Conservation (phyloP, 2,888 invertebrate species). For the Chymomyza procnemis region DNA sequence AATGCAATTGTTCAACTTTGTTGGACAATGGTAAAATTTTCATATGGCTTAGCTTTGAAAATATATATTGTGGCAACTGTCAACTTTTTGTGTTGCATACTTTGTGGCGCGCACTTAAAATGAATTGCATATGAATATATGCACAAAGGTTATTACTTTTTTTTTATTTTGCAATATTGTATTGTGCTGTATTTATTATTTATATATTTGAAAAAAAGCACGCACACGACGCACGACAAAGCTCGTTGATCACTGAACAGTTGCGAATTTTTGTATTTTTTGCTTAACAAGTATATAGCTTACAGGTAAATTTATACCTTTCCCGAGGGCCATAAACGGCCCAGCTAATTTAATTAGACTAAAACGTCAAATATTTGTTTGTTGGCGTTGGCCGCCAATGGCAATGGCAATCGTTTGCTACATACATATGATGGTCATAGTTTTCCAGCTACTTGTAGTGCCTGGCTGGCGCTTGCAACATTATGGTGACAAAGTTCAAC, state of each 20-base stretch:
- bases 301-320: constrained; percentile 64
- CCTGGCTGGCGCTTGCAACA: neutral
- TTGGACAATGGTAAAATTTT: constrained; percentile 58
- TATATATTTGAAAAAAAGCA: neutral
- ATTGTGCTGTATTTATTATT: too few relatives aligned
- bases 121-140: neutral
- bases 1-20: constrained; percentile 62
- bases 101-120: constrained; percentile 11
- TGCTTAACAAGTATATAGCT: constrained; percentile 19
- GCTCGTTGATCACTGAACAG: constrained; percentile 6
- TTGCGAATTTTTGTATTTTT: constrained; percentile 45
- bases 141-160: neutral
- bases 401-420: neutral
- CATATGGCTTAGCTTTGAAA: constrained; percentile 52
- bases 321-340: constrained; percentile 47
- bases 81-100: constrained; percentile 5
- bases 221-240: neutral
- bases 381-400: neutral
- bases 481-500: neutral
- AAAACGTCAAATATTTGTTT: constrained; percentile 73
- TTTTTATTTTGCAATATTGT: neutral
- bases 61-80: neutral
- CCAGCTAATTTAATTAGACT: constrained; percentile 74
- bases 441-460: neutral
- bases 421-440: neutral